These are phyloP conservation scores for Carduelis carduelis DNA, from an alignment of 2,797 vertebrate species.

Conservation along the genomic window DNA sequence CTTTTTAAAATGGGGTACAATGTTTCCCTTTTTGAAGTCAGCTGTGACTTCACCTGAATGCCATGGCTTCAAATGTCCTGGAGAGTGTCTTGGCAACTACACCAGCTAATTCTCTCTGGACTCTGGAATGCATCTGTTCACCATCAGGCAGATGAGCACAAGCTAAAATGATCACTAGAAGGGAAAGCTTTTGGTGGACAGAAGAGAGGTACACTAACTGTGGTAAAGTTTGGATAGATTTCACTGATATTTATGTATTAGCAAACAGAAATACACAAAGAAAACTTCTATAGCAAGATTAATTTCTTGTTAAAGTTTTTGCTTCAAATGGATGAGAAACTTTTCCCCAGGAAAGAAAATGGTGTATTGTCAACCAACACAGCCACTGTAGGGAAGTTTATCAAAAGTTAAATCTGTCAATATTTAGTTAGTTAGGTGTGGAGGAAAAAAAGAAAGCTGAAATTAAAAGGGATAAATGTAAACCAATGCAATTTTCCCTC, in stretches of 20 bases:
- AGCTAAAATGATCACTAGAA: not conserved
- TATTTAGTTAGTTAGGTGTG: not conserved
- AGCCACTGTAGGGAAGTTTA: not conserved
- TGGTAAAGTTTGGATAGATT: not conserved
- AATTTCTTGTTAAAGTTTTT: not conserved
- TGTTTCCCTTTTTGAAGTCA: not conserved
- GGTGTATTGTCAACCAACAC: not conserved
- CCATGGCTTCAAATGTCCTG: not conserved
- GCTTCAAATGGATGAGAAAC: not conserved
- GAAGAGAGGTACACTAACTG: not conserved
- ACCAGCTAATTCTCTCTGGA: not conserved
- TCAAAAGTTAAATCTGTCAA: not conserved
- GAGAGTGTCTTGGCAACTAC: not conserved
- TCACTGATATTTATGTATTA: not conserved
- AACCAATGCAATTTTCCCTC: not conserved
- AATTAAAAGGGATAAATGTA: not conserved
- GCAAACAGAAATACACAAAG: not conserved
- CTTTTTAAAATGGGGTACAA: not conserved
- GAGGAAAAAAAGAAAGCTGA: not conserved
- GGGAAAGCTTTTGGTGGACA: not conserved
- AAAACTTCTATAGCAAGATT: not conserved
- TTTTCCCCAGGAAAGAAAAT: not conserved
- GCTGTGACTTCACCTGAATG: not conserved
- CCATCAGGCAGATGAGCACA: not conserved
- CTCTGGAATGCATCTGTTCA: not conserved